Evolutionary conservation across 2,113 vertebrate genomes (phyloP).

Genomic region (Eolophus roseicapilla): DNA sequence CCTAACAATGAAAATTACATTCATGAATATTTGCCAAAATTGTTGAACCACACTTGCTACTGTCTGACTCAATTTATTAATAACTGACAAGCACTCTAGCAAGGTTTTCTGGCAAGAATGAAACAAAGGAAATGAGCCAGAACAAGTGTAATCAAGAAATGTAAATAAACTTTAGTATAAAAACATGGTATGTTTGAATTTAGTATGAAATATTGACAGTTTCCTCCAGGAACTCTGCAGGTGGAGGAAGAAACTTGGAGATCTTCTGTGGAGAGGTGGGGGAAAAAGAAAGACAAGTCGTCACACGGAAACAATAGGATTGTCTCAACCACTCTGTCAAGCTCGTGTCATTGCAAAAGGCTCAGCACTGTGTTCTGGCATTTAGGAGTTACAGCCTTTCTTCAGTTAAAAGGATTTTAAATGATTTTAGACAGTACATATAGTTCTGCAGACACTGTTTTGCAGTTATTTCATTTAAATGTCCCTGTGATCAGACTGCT

Average conservation of each 20-base stretch:
- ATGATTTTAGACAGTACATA: neutral
- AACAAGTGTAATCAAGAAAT: constrained; percentile 58
- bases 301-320: neutral
- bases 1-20: constrained; percentile 36
- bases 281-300: constrained; percentile 16
- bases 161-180: constrained; percentile 63
- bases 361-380: neutral
- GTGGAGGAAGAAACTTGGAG: constrained; percentile 34
- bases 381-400: neutral
- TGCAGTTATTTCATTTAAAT: neutral
- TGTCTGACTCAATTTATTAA: constrained; percentile 52
- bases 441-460: neutral
- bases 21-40: constrained; percentile 33
- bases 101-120: constrained; percentile 55
- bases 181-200: constrained; percentile 49
- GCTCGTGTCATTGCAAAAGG: neutral
- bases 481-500: neutral
- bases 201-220: constrained; percentile 55
- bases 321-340: neutral
- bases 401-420: neutral
- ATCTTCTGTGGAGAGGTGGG: neutral
- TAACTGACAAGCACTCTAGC: constrained; percentile 31
- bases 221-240: constrained; percentile 52
- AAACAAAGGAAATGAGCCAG: constrained; percentile 66
- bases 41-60: constrained; percentile 42